phyloP scores from a whole-genome alignment of 2,113 vertebrate genomes.

The Propithecus coquereli region DNA sequence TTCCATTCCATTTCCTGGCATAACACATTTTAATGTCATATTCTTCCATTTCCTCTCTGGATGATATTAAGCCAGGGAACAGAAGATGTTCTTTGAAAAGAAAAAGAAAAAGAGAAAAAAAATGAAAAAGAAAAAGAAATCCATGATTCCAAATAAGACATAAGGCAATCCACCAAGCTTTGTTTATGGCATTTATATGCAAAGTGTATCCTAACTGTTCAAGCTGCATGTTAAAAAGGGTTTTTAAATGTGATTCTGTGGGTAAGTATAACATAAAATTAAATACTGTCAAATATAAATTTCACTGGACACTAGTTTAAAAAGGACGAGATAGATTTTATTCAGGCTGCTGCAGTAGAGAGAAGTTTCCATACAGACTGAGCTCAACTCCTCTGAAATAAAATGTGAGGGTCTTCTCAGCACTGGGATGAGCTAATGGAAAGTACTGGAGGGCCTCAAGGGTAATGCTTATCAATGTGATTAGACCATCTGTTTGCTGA shows the following conservation, averaged over 20 bases:
- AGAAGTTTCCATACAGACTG: background rate
- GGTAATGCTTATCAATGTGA: background rate
- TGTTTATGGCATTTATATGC: background rate
- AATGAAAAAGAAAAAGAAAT: background rate
- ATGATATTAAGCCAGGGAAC: background rate
- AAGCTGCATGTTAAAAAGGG: background rate
- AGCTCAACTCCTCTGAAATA: background rate
- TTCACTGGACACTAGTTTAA: background rate
- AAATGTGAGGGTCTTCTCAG: background rate
- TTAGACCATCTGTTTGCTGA: background rate
- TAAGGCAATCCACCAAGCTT: background rate
- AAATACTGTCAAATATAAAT: background rate
- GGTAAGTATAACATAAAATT: background rate
- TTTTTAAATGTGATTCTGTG: background rate
- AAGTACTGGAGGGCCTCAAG: too few species aligned
- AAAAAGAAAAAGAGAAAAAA: too few species aligned
- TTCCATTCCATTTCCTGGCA: background rate
- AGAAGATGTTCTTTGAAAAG: background rate
- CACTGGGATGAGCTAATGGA: background rate
- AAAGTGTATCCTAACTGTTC: background rate
- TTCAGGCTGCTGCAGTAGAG: background rate
- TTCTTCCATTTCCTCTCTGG: background rate
- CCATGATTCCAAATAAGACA: background rate
- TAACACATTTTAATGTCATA: constrained; percentile 45
- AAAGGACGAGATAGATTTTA: background rate